Evolutionary conservation across 2,888 invertebrate genomes (phyloP).

Genomic region (Pammene fasciana): DNA sequence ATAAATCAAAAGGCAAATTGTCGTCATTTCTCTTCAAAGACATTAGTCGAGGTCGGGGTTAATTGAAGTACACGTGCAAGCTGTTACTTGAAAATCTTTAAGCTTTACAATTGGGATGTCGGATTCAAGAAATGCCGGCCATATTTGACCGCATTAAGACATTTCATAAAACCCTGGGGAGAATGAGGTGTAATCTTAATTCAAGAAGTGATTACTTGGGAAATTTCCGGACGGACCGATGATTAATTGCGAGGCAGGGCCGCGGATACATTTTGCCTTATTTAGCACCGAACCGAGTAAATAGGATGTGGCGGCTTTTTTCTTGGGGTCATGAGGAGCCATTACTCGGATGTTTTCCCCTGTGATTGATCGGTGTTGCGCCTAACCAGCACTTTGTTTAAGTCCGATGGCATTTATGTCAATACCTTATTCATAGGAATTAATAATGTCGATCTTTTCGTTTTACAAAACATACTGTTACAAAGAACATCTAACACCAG

Average conservation of each 20-base stretch:
- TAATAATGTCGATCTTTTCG: neutral
- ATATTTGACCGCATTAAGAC: conserved; percentile 24
- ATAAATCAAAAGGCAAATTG: conserved; percentile 25
- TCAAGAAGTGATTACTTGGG: conserved; percentile 52
- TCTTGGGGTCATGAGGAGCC: conserved; percentile 65
- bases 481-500: too few species aligned
- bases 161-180: conserved; percentile 39
- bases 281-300: conserved; percentile 66
- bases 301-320: conserved; percentile 65
- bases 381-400: conserved; percentile 45
- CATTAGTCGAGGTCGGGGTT: neutral
- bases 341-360: conserved; percentile 72
- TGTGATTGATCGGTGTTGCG: conserved; percentile 70
- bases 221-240: conserved; percentile 55
- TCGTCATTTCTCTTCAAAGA: conserved; percentile 22
- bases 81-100: conserved; percentile 12
- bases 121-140: conserved; percentile 11
- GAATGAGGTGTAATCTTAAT: conserved; percentile 57
- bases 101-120: conserved; percentile 14
- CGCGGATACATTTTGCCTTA: conserved; percentile 71
- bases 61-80: conserved; percentile 7
- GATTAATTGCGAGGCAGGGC: conserved; percentile 66
- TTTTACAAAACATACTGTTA: too few species aligned
- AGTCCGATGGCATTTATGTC: conserved; percentile 17
- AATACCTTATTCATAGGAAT: neutral